Conservation (phyloP, 2,888 invertebrate genomes). For the Pemphredon lugubris region DNA sequence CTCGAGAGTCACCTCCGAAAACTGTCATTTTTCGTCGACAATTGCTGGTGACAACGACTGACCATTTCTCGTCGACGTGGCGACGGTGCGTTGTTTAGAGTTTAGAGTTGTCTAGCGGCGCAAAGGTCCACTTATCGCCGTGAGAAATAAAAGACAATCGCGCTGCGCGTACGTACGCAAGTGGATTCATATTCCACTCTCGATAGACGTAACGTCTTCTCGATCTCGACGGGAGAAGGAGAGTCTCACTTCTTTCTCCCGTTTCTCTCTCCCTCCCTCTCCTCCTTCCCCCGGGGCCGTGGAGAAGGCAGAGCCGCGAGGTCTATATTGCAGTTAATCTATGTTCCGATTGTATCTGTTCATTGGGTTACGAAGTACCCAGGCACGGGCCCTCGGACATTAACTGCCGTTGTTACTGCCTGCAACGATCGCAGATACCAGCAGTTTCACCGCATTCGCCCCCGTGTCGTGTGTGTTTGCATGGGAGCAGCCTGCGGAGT, state of each 20-base stretch:
- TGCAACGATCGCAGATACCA: slow-evolving; percentile 78
- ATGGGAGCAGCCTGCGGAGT: slow-evolving; percentile 65
- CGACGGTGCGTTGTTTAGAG: no score
- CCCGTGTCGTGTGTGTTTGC: slow-evolving; percentile 72
- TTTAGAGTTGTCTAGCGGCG: no score
- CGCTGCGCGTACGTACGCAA: not conserved
- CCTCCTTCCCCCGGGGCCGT: slow-evolving; percentile 36
- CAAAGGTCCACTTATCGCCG: no score
- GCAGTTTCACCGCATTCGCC: slow-evolving; percentile 75
- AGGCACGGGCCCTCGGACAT: slow-evolving; percentile 77
- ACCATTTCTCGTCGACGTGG: not conserved
- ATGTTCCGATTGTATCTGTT: slow-evolving; percentile 79
- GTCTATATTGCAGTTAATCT: slow-evolving; percentile 80
- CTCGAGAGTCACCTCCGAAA: slow-evolving; percentile 7
- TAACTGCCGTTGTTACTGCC: slow-evolving; percentile 79
- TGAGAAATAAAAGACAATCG: no score
- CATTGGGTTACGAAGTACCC: slow-evolving; percentile 78
- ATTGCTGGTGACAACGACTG: slow-evolving; percentile 15
- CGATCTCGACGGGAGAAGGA: slow-evolving; percentile 28
- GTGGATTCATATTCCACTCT: slow-evolving; percentile 7
- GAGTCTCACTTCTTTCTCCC: slow-evolving; percentile 21
- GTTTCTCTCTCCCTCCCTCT: slow-evolving; percentile 24
- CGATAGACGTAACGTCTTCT: slow-evolving; percentile 38
- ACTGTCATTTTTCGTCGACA: slow-evolving; percentile 21
- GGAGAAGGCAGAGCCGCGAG: slow-evolving; percentile 67